These are phyloP conservation scores for Varanus salvator DNA, from an alignment of 2,113 vertebrate genomes.

Conservation along the genomic window DNA sequence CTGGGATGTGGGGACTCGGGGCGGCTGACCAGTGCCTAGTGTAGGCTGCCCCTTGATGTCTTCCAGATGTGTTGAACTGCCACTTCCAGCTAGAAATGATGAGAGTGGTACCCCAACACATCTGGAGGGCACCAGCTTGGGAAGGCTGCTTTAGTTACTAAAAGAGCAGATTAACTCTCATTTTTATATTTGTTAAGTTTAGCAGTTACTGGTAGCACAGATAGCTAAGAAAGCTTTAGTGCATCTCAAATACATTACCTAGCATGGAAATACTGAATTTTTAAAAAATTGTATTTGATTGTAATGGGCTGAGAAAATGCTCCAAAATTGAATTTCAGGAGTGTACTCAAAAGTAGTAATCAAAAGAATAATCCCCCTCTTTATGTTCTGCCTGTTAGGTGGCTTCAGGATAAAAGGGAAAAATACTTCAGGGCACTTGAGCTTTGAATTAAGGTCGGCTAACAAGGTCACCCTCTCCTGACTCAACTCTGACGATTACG, in stretches of 20 bases:
- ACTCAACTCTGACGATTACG: conserved; percentile 53
- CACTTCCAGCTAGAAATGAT: too few relatives aligned
- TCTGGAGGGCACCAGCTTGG: too few relatives aligned
- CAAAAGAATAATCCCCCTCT: background rate
- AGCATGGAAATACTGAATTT: background rate
- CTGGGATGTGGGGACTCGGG: too few relatives aligned
- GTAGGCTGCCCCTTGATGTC: too few relatives aligned
- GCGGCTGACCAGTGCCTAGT: too few relatives aligned
- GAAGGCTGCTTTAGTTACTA: background rate
- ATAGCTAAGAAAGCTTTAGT: background rate
- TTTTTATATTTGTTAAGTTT: background rate
- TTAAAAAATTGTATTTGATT: background rate
- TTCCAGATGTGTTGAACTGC: too few relatives aligned
- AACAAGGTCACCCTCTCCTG: conserved; percentile 51
- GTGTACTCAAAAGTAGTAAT: background rate
- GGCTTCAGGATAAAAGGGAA: background rate
- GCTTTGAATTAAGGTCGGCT: conserved; percentile 41
- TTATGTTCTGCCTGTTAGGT: background rate
- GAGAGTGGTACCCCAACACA: too few relatives aligned
- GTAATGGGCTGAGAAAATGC: background rate
- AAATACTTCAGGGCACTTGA: background rate
- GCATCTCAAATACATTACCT: background rate
- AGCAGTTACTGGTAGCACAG: background rate
- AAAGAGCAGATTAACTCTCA: background rate
- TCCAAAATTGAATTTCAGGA: background rate